Percentiles rank a stretch among this genome's conserved stretches.
phyloP scores from a whole-genome alignment of 2,797 vertebrate genomes.

The Malurus splendens region DNA sequence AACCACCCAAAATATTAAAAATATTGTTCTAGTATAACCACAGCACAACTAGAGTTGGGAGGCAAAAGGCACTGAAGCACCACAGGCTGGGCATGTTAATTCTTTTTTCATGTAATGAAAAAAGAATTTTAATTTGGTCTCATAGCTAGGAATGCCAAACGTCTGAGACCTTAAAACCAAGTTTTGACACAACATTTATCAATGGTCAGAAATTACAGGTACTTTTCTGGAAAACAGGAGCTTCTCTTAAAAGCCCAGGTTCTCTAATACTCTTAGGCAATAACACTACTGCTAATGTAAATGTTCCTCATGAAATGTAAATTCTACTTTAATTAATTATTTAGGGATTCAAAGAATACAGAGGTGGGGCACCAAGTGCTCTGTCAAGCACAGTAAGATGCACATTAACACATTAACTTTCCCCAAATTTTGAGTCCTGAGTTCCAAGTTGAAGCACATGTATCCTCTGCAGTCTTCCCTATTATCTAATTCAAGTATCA shows the following conservation, averaged over 20 bases:
- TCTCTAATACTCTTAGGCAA: background rate
- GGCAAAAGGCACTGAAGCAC: background rate
- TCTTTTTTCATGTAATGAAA: background rate
- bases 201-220: background rate
- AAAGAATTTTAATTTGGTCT: background rate
- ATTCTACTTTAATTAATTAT: background rate
- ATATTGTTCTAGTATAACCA: background rate
- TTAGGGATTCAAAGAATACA: background rate
- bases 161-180: background rate
- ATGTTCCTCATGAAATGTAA: background rate
- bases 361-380: background rate
- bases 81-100: background rate
- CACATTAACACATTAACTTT: background rate
- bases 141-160: background rate
- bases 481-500: background rate
- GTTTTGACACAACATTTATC: background rate
- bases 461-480: background rate
- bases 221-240: background rate
- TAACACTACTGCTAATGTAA: accelerated
- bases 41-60: background rate
- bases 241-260: background rate
- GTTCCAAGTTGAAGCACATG: accelerated
- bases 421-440: background rate
- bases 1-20: background rate
- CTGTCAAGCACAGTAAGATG: accelerated